A percentile compares a stretch with the other conserved stretches of the same genome.
Evolutionary conservation across 2,797 vertebrate species (phyloP).

Genomic region (Gymnocypris eckloni): DNA sequence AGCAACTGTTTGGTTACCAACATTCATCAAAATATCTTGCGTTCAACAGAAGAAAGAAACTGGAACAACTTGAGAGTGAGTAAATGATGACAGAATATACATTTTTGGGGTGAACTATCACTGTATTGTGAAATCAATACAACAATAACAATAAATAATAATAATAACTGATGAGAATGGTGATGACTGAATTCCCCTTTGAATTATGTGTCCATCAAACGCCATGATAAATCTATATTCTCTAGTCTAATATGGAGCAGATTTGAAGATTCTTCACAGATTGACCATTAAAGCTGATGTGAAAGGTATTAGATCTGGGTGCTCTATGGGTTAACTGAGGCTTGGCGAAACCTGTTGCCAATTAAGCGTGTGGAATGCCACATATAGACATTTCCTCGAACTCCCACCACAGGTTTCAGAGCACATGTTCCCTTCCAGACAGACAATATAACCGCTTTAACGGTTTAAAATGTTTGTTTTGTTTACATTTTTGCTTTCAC

Average conservation of each 20-base stretch:
- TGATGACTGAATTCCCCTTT: not conserved
- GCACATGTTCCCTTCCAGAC: conserved; percentile 57
- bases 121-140: not conserved
- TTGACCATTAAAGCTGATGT: not conserved
- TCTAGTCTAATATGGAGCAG: not conserved
- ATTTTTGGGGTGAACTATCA: not conserved
- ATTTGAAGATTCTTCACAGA: not conserved
- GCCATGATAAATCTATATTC: not conserved
- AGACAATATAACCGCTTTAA: conserved; percentile 34
- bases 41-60: not conserved
- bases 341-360: conserved; percentile 85
- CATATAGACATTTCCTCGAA: conserved; percentile 72
- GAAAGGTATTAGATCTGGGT: not conserved
- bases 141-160: not conserved
- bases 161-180: not conserved
- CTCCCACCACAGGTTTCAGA: conserved; percentile 63
- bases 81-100: not conserved
- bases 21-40: not conserved
- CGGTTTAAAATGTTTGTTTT: conserved; percentile 25
- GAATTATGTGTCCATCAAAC: not conserved
- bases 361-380: conserved; percentile 84
- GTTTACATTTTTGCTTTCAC: conserved; percentile 3
- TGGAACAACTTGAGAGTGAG: not conserved
- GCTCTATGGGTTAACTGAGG: conserved; percentile 69
- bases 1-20: not conserved